phyloP scores from a whole-genome alignment of 2,797 vertebrate genomes.

The Sebastes paucispinis region DNA sequence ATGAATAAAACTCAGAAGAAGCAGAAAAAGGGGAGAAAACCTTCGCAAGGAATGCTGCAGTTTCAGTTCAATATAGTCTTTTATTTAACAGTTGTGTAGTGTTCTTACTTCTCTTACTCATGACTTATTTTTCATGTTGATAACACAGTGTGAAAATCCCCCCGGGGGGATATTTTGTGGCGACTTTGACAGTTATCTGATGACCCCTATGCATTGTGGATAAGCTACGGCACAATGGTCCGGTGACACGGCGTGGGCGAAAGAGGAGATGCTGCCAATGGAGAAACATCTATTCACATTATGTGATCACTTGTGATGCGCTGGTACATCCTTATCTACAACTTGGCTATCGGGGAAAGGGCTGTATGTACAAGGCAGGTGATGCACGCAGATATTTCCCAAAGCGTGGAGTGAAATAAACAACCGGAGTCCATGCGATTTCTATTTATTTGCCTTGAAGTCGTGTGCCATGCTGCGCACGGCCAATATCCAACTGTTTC shows the following conservation, averaged over 20 bases:
- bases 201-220: slow-evolving; percentile 22
- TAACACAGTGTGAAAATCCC: slow-evolving; percentile 6
- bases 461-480: background rate
- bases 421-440: background rate
- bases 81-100: background rate
- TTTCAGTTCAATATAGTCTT: slow-evolving; percentile 39
- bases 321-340: slow-evolving; percentile 3
- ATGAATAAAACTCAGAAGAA: slow-evolving; percentile 48
- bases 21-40: slow-evolving; percentile 19
- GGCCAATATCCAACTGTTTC: slow-evolving; percentile 25
- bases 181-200: slow-evolving; percentile 31
- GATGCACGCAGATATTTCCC: background rate
- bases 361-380: background rate
- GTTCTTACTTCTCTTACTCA: slow-evolving; percentile 3
- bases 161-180: background rate
- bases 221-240: slow-evolving; percentile 19
- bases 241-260: slow-evolving; percentile 1
- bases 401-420: slow-evolving; percentile 28
- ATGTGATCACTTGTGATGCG: slow-evolving; percentile 7
- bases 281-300: slow-evolving; percentile 14
- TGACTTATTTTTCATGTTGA: slow-evolving; percentile 34
- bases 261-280: background rate
- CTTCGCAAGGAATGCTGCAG: slow-evolving; percentile 28
- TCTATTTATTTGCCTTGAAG: slow-evolving; percentile 33
- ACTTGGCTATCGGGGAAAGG: slow-evolving; percentile 5